phyloP scores from a whole-genome alignment of 1,140 invertebrate genomes.

The Rhagoletis pomonella region DNA sequence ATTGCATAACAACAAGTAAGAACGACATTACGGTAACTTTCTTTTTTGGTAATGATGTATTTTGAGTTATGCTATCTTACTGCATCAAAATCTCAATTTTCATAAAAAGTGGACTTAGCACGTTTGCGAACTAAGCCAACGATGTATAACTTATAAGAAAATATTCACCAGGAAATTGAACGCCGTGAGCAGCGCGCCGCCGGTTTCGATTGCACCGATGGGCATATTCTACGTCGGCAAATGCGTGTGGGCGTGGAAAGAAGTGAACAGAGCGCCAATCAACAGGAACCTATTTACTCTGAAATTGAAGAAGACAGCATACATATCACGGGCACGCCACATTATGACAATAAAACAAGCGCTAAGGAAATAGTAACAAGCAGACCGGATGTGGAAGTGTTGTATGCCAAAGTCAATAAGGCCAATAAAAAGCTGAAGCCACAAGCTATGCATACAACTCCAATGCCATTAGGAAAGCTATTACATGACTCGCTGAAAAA shows the following conservation, averaged over 20 bases:
- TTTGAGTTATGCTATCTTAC: too few relatives aligned
- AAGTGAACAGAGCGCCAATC: background rate
- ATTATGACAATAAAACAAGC: slow-evolving; percentile 61
- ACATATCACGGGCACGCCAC: slow-evolving; percentile 64
- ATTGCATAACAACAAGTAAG: too few relatives aligned
- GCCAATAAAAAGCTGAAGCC: slow-evolving; percentile 56
- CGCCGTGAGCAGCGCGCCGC: slow-evolving; percentile 17
- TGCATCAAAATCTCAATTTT: too few relatives aligned
- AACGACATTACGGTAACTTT: too few relatives aligned
- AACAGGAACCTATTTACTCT: slow-evolving; percentile 68
- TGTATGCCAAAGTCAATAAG: slow-evolving; percentile 68
- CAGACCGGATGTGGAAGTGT: slow-evolving; percentile 56
- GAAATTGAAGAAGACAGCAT: slow-evolving; percentile 72
- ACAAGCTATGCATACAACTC: background rate
- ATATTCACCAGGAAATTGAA: slow-evolving; percentile 51
- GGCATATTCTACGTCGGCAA: background rate
- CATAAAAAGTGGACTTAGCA: too few relatives aligned
- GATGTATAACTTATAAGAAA: too few relatives aligned
- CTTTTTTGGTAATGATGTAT: too few relatives aligned
- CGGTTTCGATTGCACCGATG: slow-evolving; percentile 54
- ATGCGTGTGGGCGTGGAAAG: background rate
- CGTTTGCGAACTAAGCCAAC: too few relatives aligned
- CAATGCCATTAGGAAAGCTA: slow-evolving; percentile 60
- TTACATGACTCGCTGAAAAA: slow-evolving; percentile 66
- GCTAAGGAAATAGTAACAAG: background rate